phyloP scores from a whole-genome alignment of 2,797 vertebrate genomes.

The Oreochromis mossambicus region DNA sequence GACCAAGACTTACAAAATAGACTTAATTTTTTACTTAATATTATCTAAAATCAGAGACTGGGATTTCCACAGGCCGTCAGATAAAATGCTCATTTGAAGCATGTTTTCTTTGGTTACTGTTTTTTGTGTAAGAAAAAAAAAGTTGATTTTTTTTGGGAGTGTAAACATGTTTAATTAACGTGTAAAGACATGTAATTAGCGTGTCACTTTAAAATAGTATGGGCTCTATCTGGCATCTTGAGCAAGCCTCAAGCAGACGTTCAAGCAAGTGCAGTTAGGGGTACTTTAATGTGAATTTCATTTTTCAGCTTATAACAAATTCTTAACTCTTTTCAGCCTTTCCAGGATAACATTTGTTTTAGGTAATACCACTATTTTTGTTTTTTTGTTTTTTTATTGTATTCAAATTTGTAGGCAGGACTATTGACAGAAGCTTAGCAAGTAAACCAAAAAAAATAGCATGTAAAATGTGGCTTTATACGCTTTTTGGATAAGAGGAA shows the following conservation, averaged over 20 bases:
- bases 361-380: background rate
- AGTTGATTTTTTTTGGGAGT: rapidly evolving
- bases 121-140: background rate
- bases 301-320: rapidly evolving
- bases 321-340: background rate
- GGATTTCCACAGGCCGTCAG: rapidly evolving
- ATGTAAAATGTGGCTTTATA: background rate
- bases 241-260: background rate
- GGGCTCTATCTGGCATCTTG: rapidly evolving
- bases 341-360: background rate
- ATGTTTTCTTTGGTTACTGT: background rate
- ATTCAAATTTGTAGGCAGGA: rapidly evolving
- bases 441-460: background rate
- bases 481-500: background rate
- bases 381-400: background rate
- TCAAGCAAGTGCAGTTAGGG: background rate
- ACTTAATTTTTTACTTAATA: background rate
- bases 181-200: background rate
- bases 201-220: rapidly evolving
- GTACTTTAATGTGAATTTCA: background rate
- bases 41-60: background rate
- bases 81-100: background rate
- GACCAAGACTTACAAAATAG: background rate
- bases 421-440: background rate
- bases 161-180: background rate